Evolutionary conservation across 2,797 vertebrate species (phyloP).

Genomic region (Neosilurus mollespiculum): DNA sequence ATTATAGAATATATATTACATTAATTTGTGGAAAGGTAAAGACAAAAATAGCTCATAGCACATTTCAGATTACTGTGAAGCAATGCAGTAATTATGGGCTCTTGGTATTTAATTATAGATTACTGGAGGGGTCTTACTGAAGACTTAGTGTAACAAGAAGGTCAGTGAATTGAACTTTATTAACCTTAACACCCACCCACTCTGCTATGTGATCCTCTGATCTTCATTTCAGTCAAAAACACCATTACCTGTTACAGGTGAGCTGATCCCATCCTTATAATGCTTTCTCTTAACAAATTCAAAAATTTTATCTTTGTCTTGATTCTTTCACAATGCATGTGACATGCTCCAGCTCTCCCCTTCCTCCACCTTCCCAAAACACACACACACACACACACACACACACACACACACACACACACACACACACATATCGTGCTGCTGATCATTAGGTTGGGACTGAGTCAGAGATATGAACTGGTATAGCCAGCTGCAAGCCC

Average conservation of each 20-base stretch:
- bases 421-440: slow-evolving; percentile 26
- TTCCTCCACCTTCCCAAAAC: not conserved
- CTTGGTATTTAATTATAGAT: slow-evolving; percentile 31
- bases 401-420: not conserved
- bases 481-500: too few relatives aligned
- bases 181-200: slow-evolving; percentile 12
- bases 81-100: slow-evolving; percentile 18
- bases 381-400: not conserved
- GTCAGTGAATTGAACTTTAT: slow-evolving; percentile 26
- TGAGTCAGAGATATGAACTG: slow-evolving; percentile 67
- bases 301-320: not conserved
- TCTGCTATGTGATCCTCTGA: slow-evolving; percentile 3
- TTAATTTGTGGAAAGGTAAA: not conserved
- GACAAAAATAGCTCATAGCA: slow-evolving; percentile 14
- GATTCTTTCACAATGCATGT: slow-evolving; percentile 22
- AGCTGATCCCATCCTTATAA: slow-evolving; percentile 4
- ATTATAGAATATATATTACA: not conserved
- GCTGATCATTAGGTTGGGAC: slow-evolving; percentile 61
- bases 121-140: not conserved
- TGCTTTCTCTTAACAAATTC: slow-evolving; percentile 24
- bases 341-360: slow-evolving; percentile 17
- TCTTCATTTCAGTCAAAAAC: slow-evolving; percentile 3
- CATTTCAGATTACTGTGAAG: slow-evolving; percentile 3
- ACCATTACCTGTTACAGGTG: slow-evolving; percentile 20
- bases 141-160: slow-evolving; percentile 14